These are phyloP conservation scores for Pseudanteris insignis DNA, from an alignment of 2,888 invertebrate species.

Conservation along the genomic window DNA sequence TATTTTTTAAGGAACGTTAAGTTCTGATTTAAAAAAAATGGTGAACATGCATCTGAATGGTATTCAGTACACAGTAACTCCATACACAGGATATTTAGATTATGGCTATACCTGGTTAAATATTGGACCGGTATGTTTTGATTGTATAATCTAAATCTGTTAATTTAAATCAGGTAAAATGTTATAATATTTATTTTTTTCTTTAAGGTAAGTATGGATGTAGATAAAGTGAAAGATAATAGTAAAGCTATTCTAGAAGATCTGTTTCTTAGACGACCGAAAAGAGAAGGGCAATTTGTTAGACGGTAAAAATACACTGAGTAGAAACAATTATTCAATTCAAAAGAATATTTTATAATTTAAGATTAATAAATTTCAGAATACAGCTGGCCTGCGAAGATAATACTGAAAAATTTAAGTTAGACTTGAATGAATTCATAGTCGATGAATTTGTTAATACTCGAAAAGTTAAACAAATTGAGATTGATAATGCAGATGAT, in stretches of 20 bases:
- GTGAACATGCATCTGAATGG: slow-evolving; percentile 76
- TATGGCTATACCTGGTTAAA: no score
- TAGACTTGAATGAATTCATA: slow-evolving; percentile 68
- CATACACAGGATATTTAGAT: slow-evolving; percentile 76
- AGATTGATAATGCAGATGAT: no score
- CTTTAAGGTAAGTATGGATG: slow-evolving; percentile 78
- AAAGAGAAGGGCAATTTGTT: slow-evolving; percentile 76
- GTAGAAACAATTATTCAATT: no score
- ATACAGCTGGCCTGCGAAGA: slow-evolving; percentile 74
- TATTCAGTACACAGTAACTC: slow-evolving; percentile 74
- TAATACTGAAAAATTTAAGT: slow-evolving; percentile 74
- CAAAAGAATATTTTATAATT: no score
- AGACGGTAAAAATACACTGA: slow-evolving; percentile 71
- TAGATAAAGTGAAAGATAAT: slow-evolving; percentile 77
- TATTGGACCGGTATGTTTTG: no score
- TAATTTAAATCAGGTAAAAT: no score
- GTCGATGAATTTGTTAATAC: no score
- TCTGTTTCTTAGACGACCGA: slow-evolving; percentile 74
- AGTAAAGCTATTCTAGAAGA: slow-evolving; percentile 74
- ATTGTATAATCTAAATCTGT: no score
- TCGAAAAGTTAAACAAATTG: no score
- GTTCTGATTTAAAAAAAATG: slow-evolving; percentile 71
- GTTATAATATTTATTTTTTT: no score
- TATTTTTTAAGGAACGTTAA: slow-evolving; percentile 81
- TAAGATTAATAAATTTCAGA: no score